Evolutionary conservation across 2,797 vertebrate genomes (phyloP).

Genomic region (Pseudomugil gertrudae): DNA sequence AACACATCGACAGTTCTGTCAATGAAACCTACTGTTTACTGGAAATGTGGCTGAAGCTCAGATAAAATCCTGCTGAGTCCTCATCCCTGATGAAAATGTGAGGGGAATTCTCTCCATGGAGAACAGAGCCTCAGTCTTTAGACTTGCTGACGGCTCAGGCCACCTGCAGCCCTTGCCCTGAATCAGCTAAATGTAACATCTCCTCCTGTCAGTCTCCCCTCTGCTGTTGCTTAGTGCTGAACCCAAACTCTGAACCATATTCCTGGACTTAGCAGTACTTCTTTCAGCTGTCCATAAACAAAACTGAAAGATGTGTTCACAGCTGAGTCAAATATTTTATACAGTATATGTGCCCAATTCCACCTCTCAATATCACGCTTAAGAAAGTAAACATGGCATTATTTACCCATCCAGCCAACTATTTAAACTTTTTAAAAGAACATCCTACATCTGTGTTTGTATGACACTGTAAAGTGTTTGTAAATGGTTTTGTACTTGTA

Average conservation of each 20-base stretch:
- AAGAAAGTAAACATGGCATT: no score
- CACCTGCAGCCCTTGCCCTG: constrained; percentile 18
- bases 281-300: constrained; percentile 6
- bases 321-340: constrained; percentile 14
- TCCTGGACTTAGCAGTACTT: neutral
- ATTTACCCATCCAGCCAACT: no score
- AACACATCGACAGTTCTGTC: neutral
- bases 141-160: constrained; percentile 14
- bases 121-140: constrained; percentile 6
- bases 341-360: no score
- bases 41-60: constrained; percentile 18
- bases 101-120: neutral
- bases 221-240: constrained; percentile 23
- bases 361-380: neutral
- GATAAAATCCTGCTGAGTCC: constrained; percentile 37
- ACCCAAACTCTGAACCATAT: constrained; percentile 12
- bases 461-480: no score
- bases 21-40: constrained; percentile 11
- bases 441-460: no score
- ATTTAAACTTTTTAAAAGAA: no score
- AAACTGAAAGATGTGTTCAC: neutral
- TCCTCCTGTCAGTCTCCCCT: constrained; percentile 8
- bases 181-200: constrained; percentile 29
- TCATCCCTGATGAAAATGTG: neutral
- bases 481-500: no score